Percentiles rank a stretch among this genome's conserved stretches.
Evolutionary conservation across 2,888 invertebrate species (phyloP).

Genomic region (Tenthredo mesomela): DNA sequence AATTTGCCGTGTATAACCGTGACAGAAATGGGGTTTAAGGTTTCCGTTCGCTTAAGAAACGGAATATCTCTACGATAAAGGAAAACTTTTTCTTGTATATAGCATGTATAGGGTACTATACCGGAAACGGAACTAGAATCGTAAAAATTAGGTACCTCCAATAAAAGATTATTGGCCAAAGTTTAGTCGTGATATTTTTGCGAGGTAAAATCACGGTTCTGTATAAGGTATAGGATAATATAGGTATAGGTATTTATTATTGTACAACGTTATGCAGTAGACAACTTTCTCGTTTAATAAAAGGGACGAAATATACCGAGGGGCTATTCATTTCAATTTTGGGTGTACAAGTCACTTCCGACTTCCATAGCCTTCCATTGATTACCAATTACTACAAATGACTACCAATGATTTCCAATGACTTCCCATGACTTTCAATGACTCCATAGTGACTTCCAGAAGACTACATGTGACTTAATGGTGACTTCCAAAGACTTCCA

Average conservation of each 20-base stretch:
- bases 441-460: no score
- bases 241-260: background rate
- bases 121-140: conserved; percentile 37
- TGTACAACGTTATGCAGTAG: background rate
- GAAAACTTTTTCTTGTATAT: conserved; percentile 5
- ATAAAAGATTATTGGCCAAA: conserved; percentile 50
- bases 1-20: conserved; percentile 19
- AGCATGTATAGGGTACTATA: background rate
- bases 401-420: no score
- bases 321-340: no score
- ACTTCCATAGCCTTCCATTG: no score
- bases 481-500: no score
- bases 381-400: no score
- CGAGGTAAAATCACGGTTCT: conserved; percentile 1
- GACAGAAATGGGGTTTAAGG: conserved; percentile 26
- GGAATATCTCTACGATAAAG: conserved; percentile 17
- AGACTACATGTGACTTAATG: no score
- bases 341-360: no score
- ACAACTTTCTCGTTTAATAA: background rate
- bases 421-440: no score
- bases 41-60: conserved; percentile 23
- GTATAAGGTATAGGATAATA: no score
- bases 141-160: conserved; percentile 48
- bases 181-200: conserved; percentile 29
- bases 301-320: background rate